Evolutionary conservation across 2,113 vertebrate genomes (phyloP).

Genomic region (Anoplopoma fimbria): DNA sequence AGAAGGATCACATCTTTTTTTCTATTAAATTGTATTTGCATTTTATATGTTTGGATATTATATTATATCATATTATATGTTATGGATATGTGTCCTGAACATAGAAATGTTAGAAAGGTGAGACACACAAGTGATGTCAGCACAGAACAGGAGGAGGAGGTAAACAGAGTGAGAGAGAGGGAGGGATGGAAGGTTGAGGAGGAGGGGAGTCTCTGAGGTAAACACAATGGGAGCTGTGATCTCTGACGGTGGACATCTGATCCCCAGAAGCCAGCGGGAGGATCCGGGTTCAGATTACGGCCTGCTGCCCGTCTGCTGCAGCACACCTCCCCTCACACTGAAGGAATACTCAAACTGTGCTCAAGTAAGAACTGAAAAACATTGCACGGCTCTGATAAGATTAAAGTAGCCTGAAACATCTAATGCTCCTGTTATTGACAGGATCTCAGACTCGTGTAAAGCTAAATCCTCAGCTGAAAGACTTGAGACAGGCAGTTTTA

Average conservation of each 20-base stretch:
- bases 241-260: slow-evolving; percentile 80
- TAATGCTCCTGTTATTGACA: background rate
- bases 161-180: slow-evolving; percentile 49
- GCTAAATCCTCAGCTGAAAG: background rate
- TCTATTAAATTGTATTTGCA: background rate
- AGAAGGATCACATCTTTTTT: background rate
- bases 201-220: slow-evolving; percentile 67
- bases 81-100: background rate
- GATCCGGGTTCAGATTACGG: slow-evolving; percentile 75
- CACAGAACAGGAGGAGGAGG: slow-evolving; percentile 24
- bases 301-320: slow-evolving; percentile 65
- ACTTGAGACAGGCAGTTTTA: background rate
- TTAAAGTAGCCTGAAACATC: slow-evolving; percentile 7
- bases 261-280: slow-evolving; percentile 66
- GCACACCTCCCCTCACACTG: slow-evolving; percentile 15
- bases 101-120: slow-evolving; percentile 50
- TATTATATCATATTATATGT: background rate
- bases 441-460: background rate
- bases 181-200: slow-evolving; percentile 51
- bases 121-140: slow-evolving; percentile 67
- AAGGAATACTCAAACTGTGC: background rate
- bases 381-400: background rate
- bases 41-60: background rate
- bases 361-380: slow-evolving; percentile 16
- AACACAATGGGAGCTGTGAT: slow-evolving; percentile 82